phyloP scores from a whole-genome alignment of 2,113 vertebrate species.

The Ia io region DNA sequence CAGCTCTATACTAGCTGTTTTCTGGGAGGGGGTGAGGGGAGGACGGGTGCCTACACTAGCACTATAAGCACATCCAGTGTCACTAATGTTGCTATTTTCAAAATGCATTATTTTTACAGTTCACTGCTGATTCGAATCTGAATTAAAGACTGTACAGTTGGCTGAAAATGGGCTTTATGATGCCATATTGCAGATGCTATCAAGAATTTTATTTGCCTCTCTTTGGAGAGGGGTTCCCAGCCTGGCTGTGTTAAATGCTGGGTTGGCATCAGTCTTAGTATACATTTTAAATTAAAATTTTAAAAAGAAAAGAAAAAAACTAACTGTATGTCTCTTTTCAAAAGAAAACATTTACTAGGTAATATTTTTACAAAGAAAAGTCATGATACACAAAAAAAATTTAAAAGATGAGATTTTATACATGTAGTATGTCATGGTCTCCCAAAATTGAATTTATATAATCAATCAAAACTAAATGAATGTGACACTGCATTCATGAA shows the following conservation, averaged over 20 bases:
- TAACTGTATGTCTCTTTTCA: neutral
- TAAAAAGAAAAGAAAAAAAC: neutral
- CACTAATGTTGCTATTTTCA: neutral
- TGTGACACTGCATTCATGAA: neutral
- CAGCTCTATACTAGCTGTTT: neutral
- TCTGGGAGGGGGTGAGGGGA: too few relatives aligned
- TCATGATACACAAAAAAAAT: neutral
- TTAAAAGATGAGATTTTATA: neutral
- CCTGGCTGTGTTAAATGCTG: neutral
- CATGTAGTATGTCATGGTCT: neutral
- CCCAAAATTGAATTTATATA: neutral
- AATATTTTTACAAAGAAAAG: neutral
- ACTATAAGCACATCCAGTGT: accelerated
- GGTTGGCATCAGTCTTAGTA: neutral
- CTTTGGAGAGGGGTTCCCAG: neutral
- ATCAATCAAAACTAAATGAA: neutral
- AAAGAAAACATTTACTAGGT: neutral
- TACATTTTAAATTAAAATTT: neutral
- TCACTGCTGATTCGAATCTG: neutral
- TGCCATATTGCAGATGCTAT: accelerated
- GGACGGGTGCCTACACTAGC: neutral
- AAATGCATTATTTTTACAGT: neutral
- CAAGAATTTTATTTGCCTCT: neutral
- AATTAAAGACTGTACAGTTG: neutral
- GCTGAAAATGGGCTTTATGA: neutral